Conservation (phyloP, 2,888 invertebrate genomes). For the Philereme vetulata region DNA sequence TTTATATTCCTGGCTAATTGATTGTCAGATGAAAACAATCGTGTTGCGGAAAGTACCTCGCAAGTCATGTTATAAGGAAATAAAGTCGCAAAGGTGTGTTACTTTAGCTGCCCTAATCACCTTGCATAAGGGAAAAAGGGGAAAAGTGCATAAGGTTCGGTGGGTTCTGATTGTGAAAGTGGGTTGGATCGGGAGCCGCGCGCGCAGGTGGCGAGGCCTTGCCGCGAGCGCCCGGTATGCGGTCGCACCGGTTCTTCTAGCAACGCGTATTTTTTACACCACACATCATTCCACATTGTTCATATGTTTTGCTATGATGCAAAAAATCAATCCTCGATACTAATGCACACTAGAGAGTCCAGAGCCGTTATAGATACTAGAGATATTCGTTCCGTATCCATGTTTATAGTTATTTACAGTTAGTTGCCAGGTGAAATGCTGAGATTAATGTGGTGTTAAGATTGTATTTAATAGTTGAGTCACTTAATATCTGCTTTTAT, state of each 20-base stretch:
- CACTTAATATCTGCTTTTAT: too few relatives aligned
- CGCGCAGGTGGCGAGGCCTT: slow-evolving; percentile 71
- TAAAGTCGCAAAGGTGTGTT: too few relatives aligned
- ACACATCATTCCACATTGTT: slow-evolving; percentile 80
- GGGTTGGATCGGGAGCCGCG: slow-evolving; percentile 47
- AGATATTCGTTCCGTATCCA: slow-evolving; percentile 44
- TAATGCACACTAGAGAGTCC: slow-evolving; percentile 20
- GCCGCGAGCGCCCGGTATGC: slow-evolving; percentile 80
- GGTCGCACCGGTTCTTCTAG: slow-evolving; percentile 83
- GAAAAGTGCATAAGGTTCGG: slow-evolving; percentile 15
- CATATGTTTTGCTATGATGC: slow-evolving; percentile 77
- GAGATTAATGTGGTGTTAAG: too few relatives aligned
- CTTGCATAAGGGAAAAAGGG: slow-evolving; percentile 5
- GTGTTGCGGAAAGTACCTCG: too few relatives aligned
- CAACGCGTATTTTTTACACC: slow-evolving; percentile 79
- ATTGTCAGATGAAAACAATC: too few relatives aligned
- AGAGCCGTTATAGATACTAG: slow-evolving; percentile 44
- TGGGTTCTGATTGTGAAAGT: slow-evolving; percentile 58
- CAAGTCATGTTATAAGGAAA: too few relatives aligned
- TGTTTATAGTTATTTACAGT: background rate
- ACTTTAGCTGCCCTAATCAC: too few relatives aligned
- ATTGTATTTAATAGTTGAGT: too few relatives aligned
- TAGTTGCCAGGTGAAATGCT: background rate
- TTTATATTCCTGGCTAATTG: too few relatives aligned
- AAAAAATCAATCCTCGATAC: slow-evolving; percentile 64